Percentiles rank a stretch among this genome's conserved stretches.
Evolutionary conservation across 1,140 invertebrate species (phyloP).

Genomic region (Papilio dardanus): DNA sequence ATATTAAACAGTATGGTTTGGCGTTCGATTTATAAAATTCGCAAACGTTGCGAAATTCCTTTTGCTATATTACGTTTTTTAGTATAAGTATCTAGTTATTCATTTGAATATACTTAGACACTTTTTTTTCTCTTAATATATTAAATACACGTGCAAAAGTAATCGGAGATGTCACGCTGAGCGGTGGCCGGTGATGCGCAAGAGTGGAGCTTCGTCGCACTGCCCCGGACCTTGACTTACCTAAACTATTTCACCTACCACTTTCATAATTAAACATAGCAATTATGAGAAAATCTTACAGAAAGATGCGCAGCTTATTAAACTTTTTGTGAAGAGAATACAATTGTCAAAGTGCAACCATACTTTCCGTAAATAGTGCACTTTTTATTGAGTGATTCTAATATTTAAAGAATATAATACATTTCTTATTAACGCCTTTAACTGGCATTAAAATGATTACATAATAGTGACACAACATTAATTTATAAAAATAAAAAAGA

Average conservation of each 20-base stretch:
- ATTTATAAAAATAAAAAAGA: constrained; percentile 11
- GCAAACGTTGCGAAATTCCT: neutral
- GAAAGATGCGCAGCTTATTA: too few species aligned
- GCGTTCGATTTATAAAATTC: neutral
- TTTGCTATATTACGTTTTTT: too few species aligned
- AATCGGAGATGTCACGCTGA: constrained; percentile 36
- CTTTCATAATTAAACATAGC: neutral
- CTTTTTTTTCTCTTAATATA: constrained; percentile 13
- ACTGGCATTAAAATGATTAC: neutral
- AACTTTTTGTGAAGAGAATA: neutral
- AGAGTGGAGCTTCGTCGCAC: constrained; percentile 26
- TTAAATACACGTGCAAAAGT: constrained; percentile 15
- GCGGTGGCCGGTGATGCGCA: constrained; percentile 33
- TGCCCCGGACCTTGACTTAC: constrained; percentile 46
- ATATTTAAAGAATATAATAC: constrained; percentile 27
- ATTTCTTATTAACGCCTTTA: neutral
- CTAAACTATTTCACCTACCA: constrained; percentile 46
- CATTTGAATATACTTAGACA: neutral
- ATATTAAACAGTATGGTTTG: neutral
- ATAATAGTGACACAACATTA: neutral
- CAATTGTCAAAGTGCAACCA: constrained; percentile 1
- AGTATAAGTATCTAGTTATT: too few species aligned
- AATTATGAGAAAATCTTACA: neutral
- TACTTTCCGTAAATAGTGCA: neutral
- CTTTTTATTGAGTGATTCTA: neutral